These are phyloP conservation scores for Caenorhabditis macrosperma DNA, from an alignment of 2,888 invertebrate genomes.

Conservation along the genomic window DNA sequence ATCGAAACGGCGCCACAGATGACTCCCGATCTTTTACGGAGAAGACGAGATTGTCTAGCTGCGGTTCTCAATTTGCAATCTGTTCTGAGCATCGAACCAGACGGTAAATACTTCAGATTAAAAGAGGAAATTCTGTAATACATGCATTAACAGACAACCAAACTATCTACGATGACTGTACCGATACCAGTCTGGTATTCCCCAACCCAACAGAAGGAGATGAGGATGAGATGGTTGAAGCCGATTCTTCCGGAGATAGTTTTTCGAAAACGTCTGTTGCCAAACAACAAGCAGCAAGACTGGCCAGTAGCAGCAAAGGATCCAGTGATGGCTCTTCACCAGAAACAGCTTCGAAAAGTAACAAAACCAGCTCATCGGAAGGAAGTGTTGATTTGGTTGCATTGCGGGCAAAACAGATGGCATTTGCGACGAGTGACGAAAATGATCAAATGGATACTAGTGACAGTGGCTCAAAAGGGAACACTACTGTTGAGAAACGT, in stretches of 20 bases:
- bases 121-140: conserved; percentile 1
- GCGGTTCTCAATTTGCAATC: conserved; percentile 63
- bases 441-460: conserved; percentile 4
- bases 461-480: not conserved
- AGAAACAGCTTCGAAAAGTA: not conserved
- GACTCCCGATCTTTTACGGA: conserved; percentile 67
- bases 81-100: conserved; percentile 54
- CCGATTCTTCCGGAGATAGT: not conserved
- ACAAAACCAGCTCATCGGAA: not conserved
- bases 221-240: conserved; percentile 4
- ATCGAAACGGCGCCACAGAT: conserved; percentile 63
- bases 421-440: conserved; percentile 13
- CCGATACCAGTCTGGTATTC: conserved; percentile 52
- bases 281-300: not conserved
- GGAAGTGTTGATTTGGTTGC: conserved; percentile 5
- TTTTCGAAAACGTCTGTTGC: not conserved
- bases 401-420: conserved; percentile 27
- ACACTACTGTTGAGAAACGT: not conserved
- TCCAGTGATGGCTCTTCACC: conserved; percentile 1
- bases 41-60: conserved; percentile 67
- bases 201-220: conserved; percentile 32
- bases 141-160: conserved; percentile 29
- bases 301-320: not conserved
- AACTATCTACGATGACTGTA: conserved; percentile 39
- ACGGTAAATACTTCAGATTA: conserved; percentile 10